Base-by-base conservation (phyloP, 1,140 invertebrate genomes). In the Drosophila melanica region DNA sequence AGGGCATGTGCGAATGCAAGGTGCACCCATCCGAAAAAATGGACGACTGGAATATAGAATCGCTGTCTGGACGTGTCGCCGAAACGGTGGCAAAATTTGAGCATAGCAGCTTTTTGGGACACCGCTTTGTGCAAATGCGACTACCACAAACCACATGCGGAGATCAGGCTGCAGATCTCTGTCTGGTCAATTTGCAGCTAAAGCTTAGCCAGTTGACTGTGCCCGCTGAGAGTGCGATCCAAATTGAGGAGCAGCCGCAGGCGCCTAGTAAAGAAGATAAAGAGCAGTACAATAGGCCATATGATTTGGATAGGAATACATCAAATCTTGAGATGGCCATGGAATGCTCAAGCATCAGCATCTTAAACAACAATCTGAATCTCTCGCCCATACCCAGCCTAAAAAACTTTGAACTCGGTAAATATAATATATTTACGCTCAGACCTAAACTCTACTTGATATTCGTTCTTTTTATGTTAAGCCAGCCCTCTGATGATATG, bases 11-110 rank as follows among this genome's bases (percentile, higher is more conserved):
- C 18, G 48, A 23, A 37, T 14, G 23, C 11, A 27, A 45, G 10
- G 18, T 20, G 1, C 20, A 23, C 4, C 20, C 20, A 23, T 23
- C 20, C 2, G 14, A 10, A 12, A 5, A 5, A 1, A 1, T 44
- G 1, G 20, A 10, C 14, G 64, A 39, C 10, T 58, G 42, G 53
- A 5, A 47, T n/a, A 14, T 48, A 0, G 10, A 37, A 4, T 12
- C 3, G 4, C 5, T 47, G 3, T 16, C n/a, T 0, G 63, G 69
- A 8, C 41, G 55, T 2, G 69, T 72, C 1, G 69, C 69, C 14
- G n/a, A 45, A 3, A 59, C 47, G 1, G 30, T 67, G 11, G 63
- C 69, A 39, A 72, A 58, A 23, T 58, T 72, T 7, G 69, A 72
- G 51, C 23, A 50, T 4, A 42, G n/a, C 7, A 16, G 30, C 7